These are phyloP conservation scores for Virgularia gustaviana DNA, from an alignment of 92 coral and sea anemone genomes.

Conservation along the genomic window DNA sequence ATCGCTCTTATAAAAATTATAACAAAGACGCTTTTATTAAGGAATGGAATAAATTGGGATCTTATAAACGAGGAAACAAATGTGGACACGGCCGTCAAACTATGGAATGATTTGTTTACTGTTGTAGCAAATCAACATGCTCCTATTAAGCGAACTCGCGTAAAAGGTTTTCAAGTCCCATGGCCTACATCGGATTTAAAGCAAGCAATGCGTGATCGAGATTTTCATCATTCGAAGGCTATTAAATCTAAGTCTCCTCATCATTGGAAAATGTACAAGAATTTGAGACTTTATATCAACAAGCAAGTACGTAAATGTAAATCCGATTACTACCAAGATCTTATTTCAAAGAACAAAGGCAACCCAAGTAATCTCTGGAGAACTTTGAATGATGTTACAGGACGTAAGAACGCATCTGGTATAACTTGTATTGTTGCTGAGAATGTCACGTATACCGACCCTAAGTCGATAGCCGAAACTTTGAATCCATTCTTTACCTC, in stretches of 20 bases:
- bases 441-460: conserved; percentile 21
- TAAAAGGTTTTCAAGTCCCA: background rate
- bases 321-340: conserved; percentile 46
- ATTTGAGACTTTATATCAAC: conserved; percentile 37
- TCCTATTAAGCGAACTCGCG: background rate
- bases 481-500: conserved; percentile 47
- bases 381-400: conserved; percentile 49
- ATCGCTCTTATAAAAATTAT: conserved; percentile 34
- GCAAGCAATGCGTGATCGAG: conserved; percentile 49
- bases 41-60: background rate
- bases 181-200: background rate
- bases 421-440: conserved; percentile 42
- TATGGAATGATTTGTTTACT: background rate
- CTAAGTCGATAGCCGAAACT: conserved; percentile 42
- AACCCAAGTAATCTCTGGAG: conserved; percentile 42
- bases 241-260: conserved; percentile 39
- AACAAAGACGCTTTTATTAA: conserved; percentile 20
- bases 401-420: conserved; percentile 28
- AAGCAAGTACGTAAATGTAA: conserved; percentile 48
- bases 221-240: conserved; percentile 51
- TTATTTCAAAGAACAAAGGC: conserved; percentile 41
- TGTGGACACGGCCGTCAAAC: background rate
- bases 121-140: background rate
- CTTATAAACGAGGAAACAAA: background rate
- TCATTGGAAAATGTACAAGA: conserved; percentile 48